A percentile compares a stretch with the other conserved stretches of the same genome.
Evolutionary conservation across 2,113 vertebrate species (phyloP).

Genomic region (Oncorhynchus mykiss): DNA sequence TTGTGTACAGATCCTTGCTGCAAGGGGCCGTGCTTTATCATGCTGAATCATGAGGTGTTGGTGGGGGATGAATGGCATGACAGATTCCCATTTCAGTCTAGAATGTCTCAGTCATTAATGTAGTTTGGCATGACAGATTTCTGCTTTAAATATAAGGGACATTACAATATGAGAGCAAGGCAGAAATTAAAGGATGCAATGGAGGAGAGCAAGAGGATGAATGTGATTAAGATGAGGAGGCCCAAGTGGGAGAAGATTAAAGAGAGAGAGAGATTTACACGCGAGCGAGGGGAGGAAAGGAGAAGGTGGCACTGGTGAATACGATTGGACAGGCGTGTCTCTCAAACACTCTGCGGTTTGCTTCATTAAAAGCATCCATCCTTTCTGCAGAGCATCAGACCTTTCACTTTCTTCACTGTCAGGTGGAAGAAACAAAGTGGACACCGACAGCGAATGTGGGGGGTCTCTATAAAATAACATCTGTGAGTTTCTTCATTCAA

Average conservation of each 20-base stretch:
- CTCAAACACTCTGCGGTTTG: not conserved
- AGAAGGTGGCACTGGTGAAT: not conserved
- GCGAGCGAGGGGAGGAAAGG: not conserved
- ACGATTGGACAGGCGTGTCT: conserved; percentile 18
- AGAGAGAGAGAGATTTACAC: conserved; percentile 14
- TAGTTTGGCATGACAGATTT: conserved; percentile 40
- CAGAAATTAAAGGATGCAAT: conserved; percentile 24
- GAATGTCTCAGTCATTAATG: conserved; percentile 43
- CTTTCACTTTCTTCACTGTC: not conserved
- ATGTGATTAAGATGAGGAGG: conserved; percentile 44
- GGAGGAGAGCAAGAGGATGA: conserved; percentile 19
- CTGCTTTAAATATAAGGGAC: conserved; percentile 47
- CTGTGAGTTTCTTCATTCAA: too few relatives aligned
- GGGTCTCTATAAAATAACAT: too few relatives aligned
- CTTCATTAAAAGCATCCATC: not conserved
- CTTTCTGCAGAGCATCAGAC: not conserved
- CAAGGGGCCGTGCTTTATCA: too few relatives aligned
- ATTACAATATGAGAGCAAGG: conserved; percentile 25
- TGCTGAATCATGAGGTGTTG: too few relatives aligned
- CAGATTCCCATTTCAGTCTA: not conserved
- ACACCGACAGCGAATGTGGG: not conserved
- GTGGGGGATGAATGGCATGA: too few relatives aligned
- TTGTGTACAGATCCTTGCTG: too few relatives aligned
- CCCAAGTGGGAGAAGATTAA: conserved; percentile 21
- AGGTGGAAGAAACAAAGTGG: conserved; percentile 3